These are phyloP conservation scores for Lepidurus arcticus DNA, from an alignment of 1,140 invertebrate species.

Conservation along the genomic window DNA sequence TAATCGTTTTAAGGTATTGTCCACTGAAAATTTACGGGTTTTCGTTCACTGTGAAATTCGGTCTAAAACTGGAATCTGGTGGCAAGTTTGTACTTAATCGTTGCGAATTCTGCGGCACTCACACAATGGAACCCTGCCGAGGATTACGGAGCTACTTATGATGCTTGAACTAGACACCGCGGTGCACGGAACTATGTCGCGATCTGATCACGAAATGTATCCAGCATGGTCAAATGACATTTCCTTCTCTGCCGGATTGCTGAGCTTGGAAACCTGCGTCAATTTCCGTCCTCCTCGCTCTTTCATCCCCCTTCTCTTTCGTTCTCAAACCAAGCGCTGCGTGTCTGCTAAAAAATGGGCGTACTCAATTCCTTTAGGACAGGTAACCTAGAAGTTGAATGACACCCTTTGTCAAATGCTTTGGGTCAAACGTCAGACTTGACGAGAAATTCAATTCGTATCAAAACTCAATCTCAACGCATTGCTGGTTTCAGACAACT, in stretches of 20 bases:
- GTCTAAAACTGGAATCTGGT: background rate
- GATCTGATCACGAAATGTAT: conserved; percentile 22
- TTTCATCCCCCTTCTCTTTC: background rate
- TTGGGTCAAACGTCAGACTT: conserved; percentile 10
- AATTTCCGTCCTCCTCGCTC: background rate
- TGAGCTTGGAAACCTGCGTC: background rate
- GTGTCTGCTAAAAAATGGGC: conserved; percentile 14
- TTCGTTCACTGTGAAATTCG: no score
- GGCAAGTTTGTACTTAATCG: background rate
- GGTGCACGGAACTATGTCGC: conserved; percentile 17
- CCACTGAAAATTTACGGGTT: no score
- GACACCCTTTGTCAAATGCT: conserved; percentile 17
- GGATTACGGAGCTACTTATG: background rate
- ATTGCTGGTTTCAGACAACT: no score
- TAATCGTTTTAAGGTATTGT: no score
- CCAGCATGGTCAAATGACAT: conserved; percentile 18
- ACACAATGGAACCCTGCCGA: background rate
- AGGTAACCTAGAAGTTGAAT: conserved; percentile 9
- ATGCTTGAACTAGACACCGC: background rate
- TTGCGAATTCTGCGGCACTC: background rate
- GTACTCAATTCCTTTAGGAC: conserved; percentile 9
- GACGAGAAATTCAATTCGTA: background rate
- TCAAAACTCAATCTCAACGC: background rate
- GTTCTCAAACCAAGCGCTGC: background rate
- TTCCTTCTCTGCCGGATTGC: background rate